phyloP scores from a whole-genome alignment of 2,113 vertebrate species.

The Nibea coibor region DNA sequence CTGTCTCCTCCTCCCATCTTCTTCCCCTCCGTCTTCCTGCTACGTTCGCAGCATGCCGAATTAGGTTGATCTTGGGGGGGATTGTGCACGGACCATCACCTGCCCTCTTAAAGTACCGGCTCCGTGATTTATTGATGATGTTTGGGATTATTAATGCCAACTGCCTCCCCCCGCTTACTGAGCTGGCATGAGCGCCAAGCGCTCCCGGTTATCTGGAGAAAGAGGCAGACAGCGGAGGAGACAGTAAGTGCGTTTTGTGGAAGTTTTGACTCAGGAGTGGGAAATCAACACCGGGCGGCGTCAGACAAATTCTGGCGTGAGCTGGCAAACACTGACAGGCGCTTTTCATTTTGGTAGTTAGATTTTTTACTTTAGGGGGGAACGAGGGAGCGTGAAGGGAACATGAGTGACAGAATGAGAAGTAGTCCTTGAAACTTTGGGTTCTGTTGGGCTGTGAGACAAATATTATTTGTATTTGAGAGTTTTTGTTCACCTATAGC shows the following conservation, averaged over 20 bases:
- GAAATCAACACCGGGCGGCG: conserved; percentile 18
- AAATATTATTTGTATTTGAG: not conserved
- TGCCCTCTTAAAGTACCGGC: conserved; percentile 46
- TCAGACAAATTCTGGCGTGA: conserved; percentile 20
- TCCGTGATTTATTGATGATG: conserved; percentile 74
- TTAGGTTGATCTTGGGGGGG: conserved; percentile 40
- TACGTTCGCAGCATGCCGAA: conserved; percentile 46
- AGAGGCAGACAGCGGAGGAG: conserved; percentile 33
- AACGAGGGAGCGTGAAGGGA: not conserved
- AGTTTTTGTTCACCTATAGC: conserved; percentile 3
- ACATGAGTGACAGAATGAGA: conserved; percentile 10
- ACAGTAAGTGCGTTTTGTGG: conserved; percentile 23
- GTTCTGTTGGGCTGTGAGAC: conserved; percentile 1
- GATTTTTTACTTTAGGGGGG: not conserved
- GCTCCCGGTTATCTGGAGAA: conserved; percentile 15
- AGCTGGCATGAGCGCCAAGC: conserved; percentile 12
- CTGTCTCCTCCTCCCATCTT: not conserved
- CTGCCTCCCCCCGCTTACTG: conserved; percentile 15
- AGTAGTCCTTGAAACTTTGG: conserved; percentile 5
- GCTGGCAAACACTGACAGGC: conserved; percentile 32
- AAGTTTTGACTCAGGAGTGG: conserved; percentile 33
- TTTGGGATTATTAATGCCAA: conserved; percentile 63
- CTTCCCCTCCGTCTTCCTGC: not conserved
- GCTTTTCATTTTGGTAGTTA: conserved; percentile 30
- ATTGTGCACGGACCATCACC: conserved; percentile 64